Base-by-base conservation (phyloP, 53 echinoderm and acorn worm genomes). In the Henricia sp. region DNA sequence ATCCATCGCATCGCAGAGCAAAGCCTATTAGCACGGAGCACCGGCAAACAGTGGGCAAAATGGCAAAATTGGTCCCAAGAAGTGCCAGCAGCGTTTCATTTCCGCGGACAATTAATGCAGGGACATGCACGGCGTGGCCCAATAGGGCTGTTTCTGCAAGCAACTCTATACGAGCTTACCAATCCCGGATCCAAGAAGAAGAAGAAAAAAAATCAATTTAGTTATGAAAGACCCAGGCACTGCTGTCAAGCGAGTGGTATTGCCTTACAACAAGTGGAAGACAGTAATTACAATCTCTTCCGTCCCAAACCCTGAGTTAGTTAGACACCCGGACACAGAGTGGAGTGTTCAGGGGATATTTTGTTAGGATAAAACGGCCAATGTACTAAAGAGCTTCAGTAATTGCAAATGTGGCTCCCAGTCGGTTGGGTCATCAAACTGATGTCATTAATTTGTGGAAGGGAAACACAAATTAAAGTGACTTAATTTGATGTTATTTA, bases 231-330 rank as follows among this genome's bases (percentile, higher is more conserved):
- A 64, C 80, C 80, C 80, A 3, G 80, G 63, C 80, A 34, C 64
- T 32, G 63, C 80, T 80, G 80, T 80, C 80, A 64, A 63, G 29
- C 76, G 57, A 76, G 76, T 57, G 59, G 76, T 76, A 40, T 80
- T 64, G 41, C 33, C 46, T 80, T 80, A 80, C 80, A 64, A 80
- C 63, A 80, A 80, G 80, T 80, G 80, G 63, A 63, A 80, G 80
- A 80, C 50, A 80, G 80, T 80, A 80, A 80, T 80, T 80, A 80
- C 64, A 63, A 46, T 32, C 80, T 80, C 80, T 80, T 80, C 64
- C 76, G 76, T 41, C 67, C 38, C 40, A 64, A 80, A 80, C 62
- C 64, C 64, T 64, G 62, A 80, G 64, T 80, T 80, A 64, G 43
- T 24, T 44, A 80, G 6, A 72, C 23, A 48, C 71, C 46, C 48